A percentile compares a stretch with the other conserved stretches of the same genome.
phyloP scores from a whole-genome alignment of 2,797 vertebrate genomes.

The Pteropus rufus region DNA sequence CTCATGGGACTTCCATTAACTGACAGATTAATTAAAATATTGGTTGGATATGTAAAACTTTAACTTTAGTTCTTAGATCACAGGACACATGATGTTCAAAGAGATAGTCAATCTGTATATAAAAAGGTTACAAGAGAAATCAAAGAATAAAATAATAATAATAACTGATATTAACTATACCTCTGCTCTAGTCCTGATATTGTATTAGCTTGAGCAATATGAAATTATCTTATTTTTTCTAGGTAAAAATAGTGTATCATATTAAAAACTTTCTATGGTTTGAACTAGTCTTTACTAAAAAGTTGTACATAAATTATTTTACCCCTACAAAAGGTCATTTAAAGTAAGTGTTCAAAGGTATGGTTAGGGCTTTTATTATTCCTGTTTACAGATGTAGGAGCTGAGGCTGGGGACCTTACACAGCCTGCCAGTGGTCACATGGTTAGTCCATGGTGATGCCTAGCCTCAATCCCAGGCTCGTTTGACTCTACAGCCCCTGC shows the following conservation, averaged over 20 bases:
- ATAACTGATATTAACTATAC: neutral
- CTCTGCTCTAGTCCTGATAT: neutral
- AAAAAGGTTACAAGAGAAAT: neutral
- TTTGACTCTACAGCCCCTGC: neutral
- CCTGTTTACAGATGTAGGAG: neutral
- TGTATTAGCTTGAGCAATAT: neutral
- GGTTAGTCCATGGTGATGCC: neutral
- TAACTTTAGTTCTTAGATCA: neutral
- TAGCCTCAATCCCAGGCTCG: no score
- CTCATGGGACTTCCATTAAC: neutral
- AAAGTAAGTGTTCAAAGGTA: neutral
- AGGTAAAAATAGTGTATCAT: neutral
- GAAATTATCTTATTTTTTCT: neutral
- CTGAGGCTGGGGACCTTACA: neutral
- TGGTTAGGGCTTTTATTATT: neutral
- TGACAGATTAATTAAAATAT: slow-evolving; percentile 19
- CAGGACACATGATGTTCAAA: neutral
- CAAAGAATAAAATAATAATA: neutral
- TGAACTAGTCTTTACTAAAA: neutral
- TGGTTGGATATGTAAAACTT: neutral
- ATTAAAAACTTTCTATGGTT: neutral
- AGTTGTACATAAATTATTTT: neutral
- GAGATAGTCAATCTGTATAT: neutral
- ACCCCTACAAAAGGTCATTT: neutral
- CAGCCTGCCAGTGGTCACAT: neutral